A percentile compares a stretch with the other conserved stretches of the same genome.
These are phyloP conservation scores for Lepus americanus DNA, from an alignment of 2,113 vertebrate species.

Conservation along the genomic window DNA sequence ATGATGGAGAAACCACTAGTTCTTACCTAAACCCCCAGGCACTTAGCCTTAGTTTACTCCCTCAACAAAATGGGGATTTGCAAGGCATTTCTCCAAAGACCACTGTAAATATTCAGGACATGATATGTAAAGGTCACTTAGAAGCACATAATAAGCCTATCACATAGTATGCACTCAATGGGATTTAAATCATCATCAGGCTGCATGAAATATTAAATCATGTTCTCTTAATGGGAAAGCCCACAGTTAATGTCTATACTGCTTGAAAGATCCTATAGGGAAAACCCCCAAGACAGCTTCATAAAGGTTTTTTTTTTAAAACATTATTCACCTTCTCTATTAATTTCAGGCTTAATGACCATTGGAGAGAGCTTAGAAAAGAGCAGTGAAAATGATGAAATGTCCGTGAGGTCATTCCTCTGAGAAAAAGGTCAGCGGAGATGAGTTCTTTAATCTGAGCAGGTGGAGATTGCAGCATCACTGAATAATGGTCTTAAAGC, in stretches of 20 bases:
- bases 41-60: neutral
- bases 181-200: neutral
- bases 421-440: slow-evolving; percentile 44
- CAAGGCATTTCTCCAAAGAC: neutral
- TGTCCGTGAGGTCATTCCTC: slow-evolving; percentile 36
- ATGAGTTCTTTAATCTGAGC: slow-evolving; percentile 48
- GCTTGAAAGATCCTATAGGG: neutral
- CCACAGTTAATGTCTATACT: neutral
- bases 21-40: neutral
- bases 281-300: neutral
- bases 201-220: neutral
- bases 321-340: slow-evolving; percentile 29
- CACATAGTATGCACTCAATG: neutral
- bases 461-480: slow-evolving; percentile 4
- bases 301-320: neutral
- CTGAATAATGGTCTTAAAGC: slow-evolving; percentile 57
- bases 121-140: neutral
- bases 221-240: neutral
- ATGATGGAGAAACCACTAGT: neutral
- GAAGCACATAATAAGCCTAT: neutral
- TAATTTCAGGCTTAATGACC: slow-evolving; percentile 50
- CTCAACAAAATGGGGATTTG: slow-evolving; percentile 21
- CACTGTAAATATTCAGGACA: neutral
- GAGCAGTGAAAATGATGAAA: slow-evolving; percentile 37
- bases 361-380: slow-evolving; percentile 34